A percentile compares a stretch with the other conserved stretches of the same genome.
Evolutionary conservation across 2,888 invertebrate species (phyloP).

Genomic region (Calameuta filiformis): DNA sequence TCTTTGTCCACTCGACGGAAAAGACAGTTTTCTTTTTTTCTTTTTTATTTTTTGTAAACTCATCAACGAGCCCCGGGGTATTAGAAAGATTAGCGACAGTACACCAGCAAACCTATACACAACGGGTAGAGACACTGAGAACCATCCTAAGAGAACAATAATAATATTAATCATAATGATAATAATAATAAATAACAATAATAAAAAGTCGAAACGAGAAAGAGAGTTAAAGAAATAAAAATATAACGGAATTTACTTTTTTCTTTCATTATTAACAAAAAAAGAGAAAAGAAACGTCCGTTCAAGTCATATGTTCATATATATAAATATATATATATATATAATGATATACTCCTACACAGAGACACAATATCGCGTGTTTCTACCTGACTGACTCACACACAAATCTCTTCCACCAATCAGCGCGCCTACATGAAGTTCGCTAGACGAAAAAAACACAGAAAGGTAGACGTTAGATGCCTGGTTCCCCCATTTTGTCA

Average conservation of each 20-base stretch:
- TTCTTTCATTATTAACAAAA: constrained; percentile 23
- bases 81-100: constrained; percentile 35
- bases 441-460: constrained; percentile 63
- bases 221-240: constrained; percentile 27
- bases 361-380: constrained; percentile 31
- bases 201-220: neutral
- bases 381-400: constrained; percentile 65
- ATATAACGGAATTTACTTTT: constrained; percentile 28
- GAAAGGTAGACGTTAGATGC: constrained; percentile 55
- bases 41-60: too few relatives aligned
- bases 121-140: constrained; percentile 2
- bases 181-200: too few relatives aligned
- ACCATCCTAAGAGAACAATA: too few relatives aligned
- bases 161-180: too few relatives aligned
- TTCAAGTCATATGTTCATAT: constrained; percentile 16
- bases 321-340: too few relatives aligned
- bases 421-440: constrained; percentile 64
- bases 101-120: constrained; percentile 45
- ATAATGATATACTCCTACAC: constrained; percentile 30
- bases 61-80: too few relatives aligned
- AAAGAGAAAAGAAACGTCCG: constrained; percentile 24
- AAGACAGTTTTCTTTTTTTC: too few relatives aligned
- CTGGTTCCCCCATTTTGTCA: too few relatives aligned
- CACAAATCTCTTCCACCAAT: constrained; percentile 64
- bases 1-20: too few relatives aligned